Evolutionary conservation across 2,797 vertebrate species (phyloP).

Genomic region (Selene dorsalis): DNA sequence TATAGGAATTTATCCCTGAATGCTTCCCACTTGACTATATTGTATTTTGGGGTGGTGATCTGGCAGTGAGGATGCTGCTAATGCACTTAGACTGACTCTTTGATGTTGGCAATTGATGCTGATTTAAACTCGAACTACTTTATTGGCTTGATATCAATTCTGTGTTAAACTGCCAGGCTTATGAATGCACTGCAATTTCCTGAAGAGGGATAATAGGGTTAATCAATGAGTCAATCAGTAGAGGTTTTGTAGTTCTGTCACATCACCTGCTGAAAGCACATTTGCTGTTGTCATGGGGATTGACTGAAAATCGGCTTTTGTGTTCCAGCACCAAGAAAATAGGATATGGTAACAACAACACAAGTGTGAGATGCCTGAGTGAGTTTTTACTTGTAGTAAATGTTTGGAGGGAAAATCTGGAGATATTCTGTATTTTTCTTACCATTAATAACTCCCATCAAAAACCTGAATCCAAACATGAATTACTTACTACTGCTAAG

Average conservation of each 20-base stretch:
- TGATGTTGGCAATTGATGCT: conserved; percentile 4
- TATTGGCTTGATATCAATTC: conserved; percentile 15
- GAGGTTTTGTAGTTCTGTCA: conserved; percentile 26
- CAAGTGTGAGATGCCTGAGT: not conserved
- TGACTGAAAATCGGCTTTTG: not conserved
- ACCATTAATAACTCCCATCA: too few relatives aligned
- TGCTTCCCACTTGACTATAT: not conserved
- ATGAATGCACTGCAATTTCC: conserved; percentile 26
- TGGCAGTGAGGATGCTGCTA: not conserved
- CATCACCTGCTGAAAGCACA: conserved; percentile 27
- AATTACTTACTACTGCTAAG: not conserved
- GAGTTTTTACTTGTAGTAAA: not conserved
- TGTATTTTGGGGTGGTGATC: not conserved
- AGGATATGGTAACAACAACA: not conserved
- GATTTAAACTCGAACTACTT: not conserved
- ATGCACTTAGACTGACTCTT: not conserved
- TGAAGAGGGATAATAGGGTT: conserved; percentile 32
- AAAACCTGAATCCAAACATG: too few relatives aligned
- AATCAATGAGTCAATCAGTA: conserved; percentile 26
- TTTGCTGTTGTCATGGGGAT: conserved; percentile 41
- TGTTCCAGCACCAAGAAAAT: not conserved
- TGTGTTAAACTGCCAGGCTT: conserved; percentile 13
- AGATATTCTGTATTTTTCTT: not conserved
- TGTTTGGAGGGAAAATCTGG: not conserved
- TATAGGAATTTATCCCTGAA: not conserved